Evolutionary conservation across 53 echinoderm and acorn worm genomes (phyloP), one percentile per base, ranked within the genome.

Genomic region (Crossaster papposus): DNA sequence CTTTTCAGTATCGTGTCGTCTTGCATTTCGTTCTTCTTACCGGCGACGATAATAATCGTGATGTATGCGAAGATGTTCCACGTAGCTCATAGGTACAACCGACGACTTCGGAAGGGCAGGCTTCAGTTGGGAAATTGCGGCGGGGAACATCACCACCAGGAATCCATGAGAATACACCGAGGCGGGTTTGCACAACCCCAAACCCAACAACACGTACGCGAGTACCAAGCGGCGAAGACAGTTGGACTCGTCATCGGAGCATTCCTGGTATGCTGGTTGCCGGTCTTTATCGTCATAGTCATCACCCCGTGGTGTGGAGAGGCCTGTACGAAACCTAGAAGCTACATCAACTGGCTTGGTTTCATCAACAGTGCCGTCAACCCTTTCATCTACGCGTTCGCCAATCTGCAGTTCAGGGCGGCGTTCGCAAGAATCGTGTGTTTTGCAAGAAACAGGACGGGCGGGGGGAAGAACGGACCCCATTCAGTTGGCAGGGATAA

Each of bases 291-390:
- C 8, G 10, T 51, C 65, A 36, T 65, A 1, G 7, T 82, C 36
- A 68, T 82, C 50, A 11, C 12, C 33, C 17, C 82, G 7, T 82
- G 65, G 20, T 82, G 68, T 30, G 78, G 1, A 12, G 54, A 54
- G 8, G 33, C 14, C 13, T 80, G 55, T 18, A 58, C 55, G 28
- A 14, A 28, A 22, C 17, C 18, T 31, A 80, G 80, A 22, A 20
- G 0, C 26, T 12, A 50, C 33, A 20, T 54, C 58, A 55, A 58
- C 62, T 81, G 81, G 81, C 55, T 81, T 9, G 81, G 81, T 30
- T 81, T 81, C 36, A 23, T 81, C n/a, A 81, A 81, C 65, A 81
- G 81, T 63, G 81, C 81, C 33, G 37, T 81, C 35, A 81, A 81
- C 64, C 81, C 81, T 20, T 81, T 81, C 36, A 81, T 81, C 23